Conservation (phyloP, 2,113 vertebrate species). For the Collichthys lucidus region DNA sequence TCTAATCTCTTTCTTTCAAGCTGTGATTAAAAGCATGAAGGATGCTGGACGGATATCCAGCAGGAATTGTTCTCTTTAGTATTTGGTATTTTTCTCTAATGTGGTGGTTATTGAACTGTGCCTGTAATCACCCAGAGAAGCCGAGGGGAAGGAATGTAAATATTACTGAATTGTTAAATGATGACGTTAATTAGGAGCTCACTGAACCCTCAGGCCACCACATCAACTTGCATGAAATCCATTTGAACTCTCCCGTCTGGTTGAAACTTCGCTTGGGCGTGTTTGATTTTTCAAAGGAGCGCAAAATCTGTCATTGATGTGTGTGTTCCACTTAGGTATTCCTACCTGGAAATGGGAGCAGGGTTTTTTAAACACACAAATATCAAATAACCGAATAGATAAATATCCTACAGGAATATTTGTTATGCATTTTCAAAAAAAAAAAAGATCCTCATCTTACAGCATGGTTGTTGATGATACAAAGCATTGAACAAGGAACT, state of each 20-base stretch:
- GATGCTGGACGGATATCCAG: not conserved
- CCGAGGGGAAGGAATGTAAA: conserved; percentile 23
- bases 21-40: not conserved
- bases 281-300: conserved; percentile 42
- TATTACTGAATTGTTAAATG: conserved; percentile 32
- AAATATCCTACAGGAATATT: conserved; percentile 13
- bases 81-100: not conserved
- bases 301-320: conserved; percentile 42
- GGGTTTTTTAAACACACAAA: not conserved
- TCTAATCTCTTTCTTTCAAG: not conserved
- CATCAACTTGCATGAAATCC: conserved; percentile 27
- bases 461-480: conserved; percentile 16
- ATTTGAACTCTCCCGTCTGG: conserved; percentile 5
- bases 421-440: conserved; percentile 17
- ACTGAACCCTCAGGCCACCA: not conserved
- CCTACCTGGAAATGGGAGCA: conserved; percentile 4
- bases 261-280: conserved; percentile 17
- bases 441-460: not conserved
- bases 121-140: conserved; percentile 8
- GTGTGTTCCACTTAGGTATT: conserved; percentile 18
- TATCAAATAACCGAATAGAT: not conserved
- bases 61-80: not conserved
- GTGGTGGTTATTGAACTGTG: conserved; percentile 24
- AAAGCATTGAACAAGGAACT: conserved; percentile 6
- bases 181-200: conserved; percentile 10